phyloP scores from a whole-genome alignment of 1,140 invertebrate genomes.

The Trachymyrmex septentrionalis region DNA sequence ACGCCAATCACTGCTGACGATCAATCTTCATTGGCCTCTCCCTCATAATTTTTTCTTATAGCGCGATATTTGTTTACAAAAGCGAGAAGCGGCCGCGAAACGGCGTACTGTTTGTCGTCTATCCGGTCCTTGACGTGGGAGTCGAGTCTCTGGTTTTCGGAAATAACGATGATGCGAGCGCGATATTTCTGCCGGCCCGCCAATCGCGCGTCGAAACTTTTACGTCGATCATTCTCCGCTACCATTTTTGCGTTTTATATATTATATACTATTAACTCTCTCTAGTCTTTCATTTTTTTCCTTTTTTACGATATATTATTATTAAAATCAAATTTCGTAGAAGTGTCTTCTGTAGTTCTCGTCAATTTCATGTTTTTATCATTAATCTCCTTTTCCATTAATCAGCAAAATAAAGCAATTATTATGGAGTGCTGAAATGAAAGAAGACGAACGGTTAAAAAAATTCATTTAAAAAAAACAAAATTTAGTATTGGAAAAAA shows the following conservation, averaged over 20 bases:
- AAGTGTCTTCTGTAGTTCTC: neutral
- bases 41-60: neutral
- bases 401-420: neutral
- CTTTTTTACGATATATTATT: neutral
- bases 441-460: neutral
- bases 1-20: neutral
- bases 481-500: neutral
- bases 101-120: constrained; percentile 69
- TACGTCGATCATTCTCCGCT: constrained; percentile 45
- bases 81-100: constrained; percentile 22
- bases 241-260: constrained; percentile 19
- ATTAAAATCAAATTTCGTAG: neutral
- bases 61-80: constrained; percentile 55
- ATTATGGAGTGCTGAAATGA: neutral
- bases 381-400: neutral
- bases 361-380: neutral
- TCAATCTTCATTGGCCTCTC: neutral
- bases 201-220: constrained; percentile 63
- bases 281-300: neutral
- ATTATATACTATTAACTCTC: constrained; percentile 21
- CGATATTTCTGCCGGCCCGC: constrained; percentile 68
- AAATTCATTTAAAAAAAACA: neutral
- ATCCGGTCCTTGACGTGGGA: constrained; percentile 67
- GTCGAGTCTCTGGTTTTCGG: constrained; percentile 66
- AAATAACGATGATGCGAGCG: constrained; percentile 77